Evolutionary conservation across 2,797 vertebrate genomes (phyloP).

Genomic region (Coccyzus lansbergi): DNA sequence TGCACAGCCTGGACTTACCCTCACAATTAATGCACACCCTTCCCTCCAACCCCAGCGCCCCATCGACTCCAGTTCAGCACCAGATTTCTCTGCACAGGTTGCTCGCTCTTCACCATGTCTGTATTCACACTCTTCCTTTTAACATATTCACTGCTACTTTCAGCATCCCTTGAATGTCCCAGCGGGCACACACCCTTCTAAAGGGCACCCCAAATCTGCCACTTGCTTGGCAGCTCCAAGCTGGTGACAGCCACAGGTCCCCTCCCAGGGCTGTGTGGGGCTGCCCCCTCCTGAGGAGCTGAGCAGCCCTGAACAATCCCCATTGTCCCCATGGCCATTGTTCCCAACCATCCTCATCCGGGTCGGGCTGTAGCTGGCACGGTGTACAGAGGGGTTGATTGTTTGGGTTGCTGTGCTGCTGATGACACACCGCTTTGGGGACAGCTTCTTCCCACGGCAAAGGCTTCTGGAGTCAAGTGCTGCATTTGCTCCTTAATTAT

Average conservation of each 20-base stretch:
- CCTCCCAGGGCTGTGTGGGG: background rate
- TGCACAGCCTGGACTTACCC: background rate
- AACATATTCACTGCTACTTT: background rate
- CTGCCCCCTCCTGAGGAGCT: background rate
- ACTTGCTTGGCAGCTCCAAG: background rate
- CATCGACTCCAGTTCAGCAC: background rate
- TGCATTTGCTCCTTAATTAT: background rate
- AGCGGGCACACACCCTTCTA: fast-evolving
- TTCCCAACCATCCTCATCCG: background rate
- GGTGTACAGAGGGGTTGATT: background rate
- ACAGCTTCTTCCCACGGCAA: constrained; percentile 22
- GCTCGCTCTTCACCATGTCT: fast-evolving
- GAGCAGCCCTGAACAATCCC: background rate
- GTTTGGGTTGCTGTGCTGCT: background rate
- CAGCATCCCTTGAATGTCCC: background rate
- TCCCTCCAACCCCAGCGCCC: background rate
- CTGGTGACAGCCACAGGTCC: background rate
- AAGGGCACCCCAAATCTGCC: background rate
- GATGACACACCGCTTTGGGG: background rate
- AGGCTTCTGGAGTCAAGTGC: constrained; percentile 7
- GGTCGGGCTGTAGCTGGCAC: background rate
- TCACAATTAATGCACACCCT: too few relatives aligned
- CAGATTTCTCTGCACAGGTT: background rate
- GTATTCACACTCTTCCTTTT: background rate
- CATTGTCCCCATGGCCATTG: constrained; percentile 23